Base-by-base conservation (phyloP, 37 sponge, comb jelly and placozoan genomes). In the Ianthella basta region DNA sequence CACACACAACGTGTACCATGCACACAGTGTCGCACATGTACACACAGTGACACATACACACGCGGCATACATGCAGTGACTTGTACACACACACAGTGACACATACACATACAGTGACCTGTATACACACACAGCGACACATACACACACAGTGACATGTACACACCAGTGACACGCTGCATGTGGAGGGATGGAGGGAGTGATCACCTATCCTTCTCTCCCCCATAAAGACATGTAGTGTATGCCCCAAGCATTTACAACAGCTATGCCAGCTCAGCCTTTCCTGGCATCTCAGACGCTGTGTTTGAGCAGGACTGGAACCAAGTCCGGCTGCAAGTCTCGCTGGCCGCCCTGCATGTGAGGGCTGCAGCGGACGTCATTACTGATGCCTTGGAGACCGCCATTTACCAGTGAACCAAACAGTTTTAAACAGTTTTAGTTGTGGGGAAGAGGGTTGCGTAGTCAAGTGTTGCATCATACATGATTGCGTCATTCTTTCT, bases 231-330 rank as follows among this genome's bases (percentile, higher is more conserved):
- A 57, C 97, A 97, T 87, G 87, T 93, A 50, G 59, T 97, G 24
- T 97, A 89, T 87, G 97, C 94, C 29, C 94, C 94, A 35, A 94
- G 94, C 55, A 86, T 89, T n/a, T 79, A 79, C 78, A 90, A 97
- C 79, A 33, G 56, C 15, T 97, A 97, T 88, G 90, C 87, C 23
- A 81, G 92, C 30, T 85, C 94, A 65, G 64, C 80, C 23, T 97
- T 97, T 68, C 97, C 97, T 56, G 94, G 97, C 18, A 75, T 97
- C 44, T 57, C 70, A 19, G 97, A 94, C 77, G 82, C 95, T 56
- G 86, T 95, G 50, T 92, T 92, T 55, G 59, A 74, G 18, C 91
- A 87, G 13, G 82, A 88, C 73, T 95, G 95, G 95, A 70, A 89
- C 16, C 37, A 85, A 19, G 90, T 95, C 6, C 56, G 65, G 3